Evolutionary conservation across 2,113 vertebrate species (phyloP).

Genomic region (Indicator maculatus): DNA sequence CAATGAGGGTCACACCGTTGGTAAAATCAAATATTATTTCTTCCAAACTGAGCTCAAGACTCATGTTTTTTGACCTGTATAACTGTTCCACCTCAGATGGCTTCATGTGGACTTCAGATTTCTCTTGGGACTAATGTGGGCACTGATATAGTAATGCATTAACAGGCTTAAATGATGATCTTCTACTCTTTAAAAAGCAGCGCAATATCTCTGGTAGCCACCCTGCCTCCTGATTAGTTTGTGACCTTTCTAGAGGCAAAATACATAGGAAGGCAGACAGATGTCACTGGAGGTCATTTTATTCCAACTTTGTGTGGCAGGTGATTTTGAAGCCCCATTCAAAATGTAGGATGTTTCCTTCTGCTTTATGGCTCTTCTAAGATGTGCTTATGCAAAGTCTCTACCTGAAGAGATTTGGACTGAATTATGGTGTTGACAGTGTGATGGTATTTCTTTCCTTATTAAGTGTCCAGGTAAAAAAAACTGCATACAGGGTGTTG

Average conservation of each 20-base stretch:
- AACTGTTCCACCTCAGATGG: background rate
- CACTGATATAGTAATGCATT: background rate
- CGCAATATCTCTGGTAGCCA: background rate
- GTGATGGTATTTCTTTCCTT: background rate
- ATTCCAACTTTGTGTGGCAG: background rate
- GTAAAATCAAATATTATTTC: background rate
- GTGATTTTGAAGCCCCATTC: background rate
- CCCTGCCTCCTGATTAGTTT: background rate
- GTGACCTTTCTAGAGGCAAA: background rate
- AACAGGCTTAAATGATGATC: background rate
- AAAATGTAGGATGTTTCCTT: background rate
- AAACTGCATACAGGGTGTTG: background rate
- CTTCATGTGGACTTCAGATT: background rate
- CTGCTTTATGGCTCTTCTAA: background rate
- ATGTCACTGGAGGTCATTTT: background rate
- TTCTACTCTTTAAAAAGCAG: background rate
- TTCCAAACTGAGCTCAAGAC: background rate
- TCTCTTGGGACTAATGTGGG: background rate
- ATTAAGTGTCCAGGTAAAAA: background rate
- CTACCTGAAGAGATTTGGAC: background rate
- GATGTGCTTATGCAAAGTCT: background rate
- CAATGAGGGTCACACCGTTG: background rate
- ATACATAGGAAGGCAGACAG: background rate
- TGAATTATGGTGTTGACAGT: background rate
- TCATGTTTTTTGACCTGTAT: background rate